Evolutionary conservation across 1,140 invertebrate genomes (phyloP).

Genomic region (Drosophila melanogaster): Release_6_plus_ISO1_MT NT_037436.4:11597001-11597500

Average conservation of each 20-base stretch:
- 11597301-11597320: slow-evolving; percentile 64
- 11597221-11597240: slow-evolving; percentile 6
- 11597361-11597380: slow-evolving; percentile 11
- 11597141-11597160: slow-evolving; percentile 75
- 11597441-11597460: slow-evolving; percentile 27
- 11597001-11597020: slow-evolving; percentile 59
- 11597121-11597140: slow-evolving; percentile 78
- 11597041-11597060: slow-evolving; percentile 35
- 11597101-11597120: slow-evolving; percentile 48
- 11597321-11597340: slow-evolving; percentile 36
- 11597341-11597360: slow-evolving; percentile 21
- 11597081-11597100: slow-evolving; percentile 7
- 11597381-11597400: slow-evolving; percentile 1
- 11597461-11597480: slow-evolving; percentile 32
- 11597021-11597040: slow-evolving; percentile 59
- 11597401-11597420: neutral
- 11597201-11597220: slow-evolving; percentile 50
- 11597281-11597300: slow-evolving; percentile 39
- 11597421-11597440: slow-evolving; percentile 22
- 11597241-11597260: neutral
- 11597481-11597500: slow-evolving; percentile 25
- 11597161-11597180: slow-evolving; percentile 81
- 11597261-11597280: slow-evolving; percentile 25
- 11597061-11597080: slow-evolving; percentile 23
- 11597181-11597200: slow-evolving; percentile 76